Conservation (phyloP, 2,888 invertebrate genomes). For the Erynnis tages region DNA sequence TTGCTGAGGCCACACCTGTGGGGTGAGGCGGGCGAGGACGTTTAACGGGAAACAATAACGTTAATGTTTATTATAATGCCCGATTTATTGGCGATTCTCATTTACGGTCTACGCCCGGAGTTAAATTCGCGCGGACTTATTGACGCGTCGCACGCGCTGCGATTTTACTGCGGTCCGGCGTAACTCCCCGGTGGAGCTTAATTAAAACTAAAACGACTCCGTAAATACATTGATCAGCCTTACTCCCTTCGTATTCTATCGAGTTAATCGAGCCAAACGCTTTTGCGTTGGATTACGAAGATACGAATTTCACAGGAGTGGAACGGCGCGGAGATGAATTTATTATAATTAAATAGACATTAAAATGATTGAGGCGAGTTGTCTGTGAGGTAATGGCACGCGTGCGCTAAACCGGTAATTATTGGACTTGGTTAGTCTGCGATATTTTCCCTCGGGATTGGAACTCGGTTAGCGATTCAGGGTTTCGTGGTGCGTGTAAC, state of each 20-base stretch:
- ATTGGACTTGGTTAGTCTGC: constrained; percentile 60
- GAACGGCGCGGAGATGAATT: constrained; percentile 51
- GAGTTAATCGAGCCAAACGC: constrained; percentile 45
- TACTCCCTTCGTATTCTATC: constrained; percentile 49
- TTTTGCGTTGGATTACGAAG: constrained; percentile 44
- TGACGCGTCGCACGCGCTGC: constrained; percentile 57
- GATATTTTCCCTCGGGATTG: constrained; percentile 34
- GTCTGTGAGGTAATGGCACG: constrained; percentile 42
- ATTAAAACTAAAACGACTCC: constrained; percentile 75
- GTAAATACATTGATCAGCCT: constrained; percentile 63
- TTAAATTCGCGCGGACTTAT: constrained; percentile 66
- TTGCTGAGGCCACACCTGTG: constrained; percentile 70
- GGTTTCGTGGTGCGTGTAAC: constrained; percentile 38
- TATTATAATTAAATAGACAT: constrained; percentile 58
- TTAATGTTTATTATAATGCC: constrained; percentile 78
- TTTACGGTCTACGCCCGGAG: constrained; percentile 61
- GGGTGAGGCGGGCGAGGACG: constrained; percentile 37
- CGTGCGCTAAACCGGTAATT: constrained; percentile 42
- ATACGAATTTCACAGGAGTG: constrained; percentile 39
- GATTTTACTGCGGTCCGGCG: constrained; percentile 65
- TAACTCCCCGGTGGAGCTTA: constrained; percentile 63
- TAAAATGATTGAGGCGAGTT: constrained; percentile 62
- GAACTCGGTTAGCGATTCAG: constrained; percentile 43
- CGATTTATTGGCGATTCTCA: constrained; percentile 77
- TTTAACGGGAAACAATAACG: constrained; percentile 74